Percentiles rank a stretch among this genome's conserved stretches.
These are phyloP conservation scores for Phoeniculus purpureus DNA, from an alignment of 2,797 vertebrate species.

Conservation along the genomic window DNA sequence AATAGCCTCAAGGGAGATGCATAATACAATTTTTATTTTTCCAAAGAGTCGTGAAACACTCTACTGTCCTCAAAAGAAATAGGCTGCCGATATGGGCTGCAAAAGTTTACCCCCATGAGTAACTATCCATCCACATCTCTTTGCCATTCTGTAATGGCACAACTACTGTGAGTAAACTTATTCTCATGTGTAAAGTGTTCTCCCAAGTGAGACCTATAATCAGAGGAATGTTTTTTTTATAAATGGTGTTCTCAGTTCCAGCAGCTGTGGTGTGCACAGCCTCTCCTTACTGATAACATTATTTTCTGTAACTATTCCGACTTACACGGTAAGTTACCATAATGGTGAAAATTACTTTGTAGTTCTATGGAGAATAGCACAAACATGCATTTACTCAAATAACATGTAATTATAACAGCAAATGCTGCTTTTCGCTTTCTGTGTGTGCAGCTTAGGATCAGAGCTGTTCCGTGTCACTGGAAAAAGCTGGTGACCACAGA, in stretches of 20 bases:
- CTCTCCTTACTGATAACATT: slow-evolving; percentile 39
- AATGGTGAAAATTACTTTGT: slow-evolving; percentile 66
- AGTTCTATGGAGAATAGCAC: not conserved
- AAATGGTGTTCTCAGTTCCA: slow-evolving; percentile 63
- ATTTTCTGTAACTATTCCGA: slow-evolving; percentile 62
- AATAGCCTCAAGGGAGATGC: slow-evolving; percentile 49
- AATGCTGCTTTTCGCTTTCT: slow-evolving; percentile 34
- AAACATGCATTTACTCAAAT: slow-evolving; percentile 60
- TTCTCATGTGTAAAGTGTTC: slow-evolving; percentile 33
- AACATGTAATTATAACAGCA: slow-evolving; percentile 32
- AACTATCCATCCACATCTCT: slow-evolving; percentile 37
- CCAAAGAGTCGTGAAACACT: slow-evolving; percentile 39
- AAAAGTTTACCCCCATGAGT: slow-evolving; percentile 33
- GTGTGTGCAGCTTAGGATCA: not conserved
- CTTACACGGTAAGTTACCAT: slow-evolving; percentile 47
- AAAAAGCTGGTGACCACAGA: slow-evolving; percentile 5
- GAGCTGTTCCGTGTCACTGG: not conserved
- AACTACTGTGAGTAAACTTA: slow-evolving; percentile 58
- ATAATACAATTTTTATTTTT: slow-evolving; percentile 47
- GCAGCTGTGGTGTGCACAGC: slow-evolving; percentile 31
- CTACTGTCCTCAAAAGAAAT: slow-evolving; percentile 38
- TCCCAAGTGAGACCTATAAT: slow-evolving; percentile 54
- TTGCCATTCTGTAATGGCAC: slow-evolving; percentile 48
- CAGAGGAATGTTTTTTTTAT: slow-evolving; percentile 47
- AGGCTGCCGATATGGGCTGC: not conserved